Evolutionary conservation across 2,888 invertebrate species (phyloP), one percentile per base, ranked within the genome.

Genomic region (Tetropium fuscum): DNA sequence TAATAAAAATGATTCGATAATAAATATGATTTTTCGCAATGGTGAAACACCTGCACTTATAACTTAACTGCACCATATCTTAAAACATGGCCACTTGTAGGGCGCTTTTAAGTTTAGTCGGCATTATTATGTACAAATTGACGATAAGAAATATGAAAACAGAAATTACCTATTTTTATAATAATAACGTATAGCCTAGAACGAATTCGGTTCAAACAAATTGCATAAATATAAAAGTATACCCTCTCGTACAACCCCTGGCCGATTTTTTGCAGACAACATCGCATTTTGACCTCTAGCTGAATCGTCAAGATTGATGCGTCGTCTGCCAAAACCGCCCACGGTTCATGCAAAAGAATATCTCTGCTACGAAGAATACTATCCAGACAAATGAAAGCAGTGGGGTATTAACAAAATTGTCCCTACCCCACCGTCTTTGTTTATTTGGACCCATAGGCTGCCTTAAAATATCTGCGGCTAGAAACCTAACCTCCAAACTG

Each of bases 61-160:
- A 34, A 18, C 34, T 44, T 44, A 54, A 54, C 44, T 27, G 32
- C 44, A 36, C 38, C 36, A 54, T 16, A 18, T 44, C 6, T 16
- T 7, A 38, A 48, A 48, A 34, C 3, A 27, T n/a, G 38, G 15
- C 40, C 22, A 22, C 7, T 32, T 6, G 8, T 27, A n/a, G 43
- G 22, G 11, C 27, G 25, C 22, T 30, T 13, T 36, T 44, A 45
- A 54, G 3, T 7, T 34, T 45, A 53, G 19, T 44, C 44, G 43
- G 53, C 53, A 40, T 43, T 44, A 15, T 44, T 54, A 44, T 54
- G 34, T 54, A 54, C 44, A 54, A 54, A 54, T 54, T 54, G 51
- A 51, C 51, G 20, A 54, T 53, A 53, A 53, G 44, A 54, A 54
- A 54, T 54, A 54, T 54, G 44, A 45, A 44, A 54, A 44, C 22